Conservation (phyloP, 2,888 invertebrate species). For the Xestia rhomboidea region DNA sequence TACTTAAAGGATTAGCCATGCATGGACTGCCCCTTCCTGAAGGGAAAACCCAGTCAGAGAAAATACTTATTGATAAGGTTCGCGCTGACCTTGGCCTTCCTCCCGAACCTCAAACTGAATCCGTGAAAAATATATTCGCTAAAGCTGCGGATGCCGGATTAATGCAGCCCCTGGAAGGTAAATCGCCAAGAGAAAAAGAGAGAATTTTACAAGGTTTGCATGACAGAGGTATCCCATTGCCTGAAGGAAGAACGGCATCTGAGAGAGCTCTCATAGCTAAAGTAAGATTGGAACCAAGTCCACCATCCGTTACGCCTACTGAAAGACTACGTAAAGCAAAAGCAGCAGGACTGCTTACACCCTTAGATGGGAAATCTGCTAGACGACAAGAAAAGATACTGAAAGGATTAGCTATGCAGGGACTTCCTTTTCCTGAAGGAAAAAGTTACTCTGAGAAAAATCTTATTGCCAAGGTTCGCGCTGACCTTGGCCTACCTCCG, state of each 20-base stretch:
- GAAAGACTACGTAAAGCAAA: conserved; percentile 7
- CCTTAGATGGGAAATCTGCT: not conserved
- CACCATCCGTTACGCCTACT: not conserved
- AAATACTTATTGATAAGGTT: not conserved
- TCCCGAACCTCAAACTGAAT: conserved; percentile 10
- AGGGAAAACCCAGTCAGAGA: not conserved
- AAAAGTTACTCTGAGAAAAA: not conserved
- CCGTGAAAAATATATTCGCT: not conserved
- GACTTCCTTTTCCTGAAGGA: not conserved
- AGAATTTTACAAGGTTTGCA: conserved; percentile 2
- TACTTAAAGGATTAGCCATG: conserved; percentile 5
- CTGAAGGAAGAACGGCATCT: not conserved
- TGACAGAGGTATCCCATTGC: conserved; percentile 10
- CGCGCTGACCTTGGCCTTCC: conserved; percentile 18
- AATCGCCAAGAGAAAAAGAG: conserved; percentile 2
- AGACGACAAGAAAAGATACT: conserved; percentile 4
- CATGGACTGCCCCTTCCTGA: conserved; percentile 18
- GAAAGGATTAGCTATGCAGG: conserved; percentile 2
- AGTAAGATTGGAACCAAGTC: not conserved
- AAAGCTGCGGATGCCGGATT: conserved; percentile 4
- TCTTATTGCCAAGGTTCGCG: not conserved
- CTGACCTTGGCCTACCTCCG: conserved; percentile 7
- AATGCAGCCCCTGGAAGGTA: conserved; percentile 11
- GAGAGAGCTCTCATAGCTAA: not conserved
- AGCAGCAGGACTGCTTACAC: not conserved